These are phyloP conservation scores for Melanotaenia parkinsoni DNA, from an alignment of 2,797 vertebrate species.

Conservation along the genomic window DNA sequence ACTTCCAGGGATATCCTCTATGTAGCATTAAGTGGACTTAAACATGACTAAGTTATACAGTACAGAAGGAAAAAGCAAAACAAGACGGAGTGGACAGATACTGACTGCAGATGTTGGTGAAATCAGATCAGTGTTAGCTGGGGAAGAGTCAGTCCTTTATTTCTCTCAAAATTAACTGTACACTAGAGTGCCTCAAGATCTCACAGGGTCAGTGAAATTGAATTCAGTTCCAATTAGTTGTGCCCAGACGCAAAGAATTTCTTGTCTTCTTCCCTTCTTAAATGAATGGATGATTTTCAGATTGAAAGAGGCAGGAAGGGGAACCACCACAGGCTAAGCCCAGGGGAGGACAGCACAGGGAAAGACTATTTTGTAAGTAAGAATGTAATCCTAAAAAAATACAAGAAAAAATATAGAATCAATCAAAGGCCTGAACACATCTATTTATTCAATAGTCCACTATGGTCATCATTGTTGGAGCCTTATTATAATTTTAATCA, in stretches of 20 bases:
- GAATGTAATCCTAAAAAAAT: neutral
- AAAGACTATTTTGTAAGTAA: slow-evolving; percentile 1
- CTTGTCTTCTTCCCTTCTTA: neutral
- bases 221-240: slow-evolving; percentile 29
- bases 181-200: slow-evolving; percentile 18
- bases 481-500: neutral
- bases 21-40: neutral
- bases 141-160: slow-evolving; percentile 19
- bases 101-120: neutral
- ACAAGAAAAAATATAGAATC: neutral
- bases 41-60: no score
- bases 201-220: slow-evolving; percentile 33
- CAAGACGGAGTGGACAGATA: neutral
- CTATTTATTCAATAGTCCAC: neutral
- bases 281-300: slow-evolving; percentile 1
- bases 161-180: slow-evolving; percentile 31
- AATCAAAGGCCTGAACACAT: neutral
- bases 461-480: neutral
- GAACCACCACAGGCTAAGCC: slow-evolving; percentile 1
- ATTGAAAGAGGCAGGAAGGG: slow-evolving; percentile 2
- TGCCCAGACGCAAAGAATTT: slow-evolving; percentile 20
- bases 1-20: neutral
- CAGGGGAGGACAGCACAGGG: neutral
- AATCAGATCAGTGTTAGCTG: slow-evolving; percentile 18
- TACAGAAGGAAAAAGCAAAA: neutral